Evolutionary conservation across 2,888 invertebrate genomes (phyloP).

Genomic region (Clanis bilineata): DNA sequence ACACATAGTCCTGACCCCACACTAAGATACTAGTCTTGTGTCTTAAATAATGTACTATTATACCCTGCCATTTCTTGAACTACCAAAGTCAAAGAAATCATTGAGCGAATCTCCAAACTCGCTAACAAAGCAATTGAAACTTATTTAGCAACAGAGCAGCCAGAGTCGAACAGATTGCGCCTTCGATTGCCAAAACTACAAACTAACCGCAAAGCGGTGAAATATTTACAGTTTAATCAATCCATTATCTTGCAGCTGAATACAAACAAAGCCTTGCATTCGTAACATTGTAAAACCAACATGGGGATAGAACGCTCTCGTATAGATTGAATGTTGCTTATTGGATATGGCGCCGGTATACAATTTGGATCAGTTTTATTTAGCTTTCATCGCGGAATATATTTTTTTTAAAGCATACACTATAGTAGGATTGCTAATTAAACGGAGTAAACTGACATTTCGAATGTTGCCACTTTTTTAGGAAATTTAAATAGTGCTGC

Average conservation of each 20-base stretch:
- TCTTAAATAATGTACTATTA: not conserved
- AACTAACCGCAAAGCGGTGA: conserved; percentile 27
- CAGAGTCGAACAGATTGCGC: conserved; percentile 9
- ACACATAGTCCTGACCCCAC: too few relatives aligned
- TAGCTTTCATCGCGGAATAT: conserved; percentile 4
- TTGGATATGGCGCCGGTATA: conserved; percentile 6
- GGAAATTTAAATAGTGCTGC: too few relatives aligned
- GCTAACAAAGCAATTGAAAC: conserved; percentile 6
- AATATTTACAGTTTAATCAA: conserved; percentile 55
- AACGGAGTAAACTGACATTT: too few relatives aligned
- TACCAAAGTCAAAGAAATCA: conserved; percentile 1
- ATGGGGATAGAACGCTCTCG: conserved; percentile 26
- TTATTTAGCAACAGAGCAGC: not conserved
- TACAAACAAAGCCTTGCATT: conserved; percentile 40
- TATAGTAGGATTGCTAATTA: too few relatives aligned
- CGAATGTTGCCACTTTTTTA: too few relatives aligned
- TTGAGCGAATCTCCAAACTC: not conserved
- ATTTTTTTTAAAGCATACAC: too few relatives aligned
- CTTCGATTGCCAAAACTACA: conserved; percentile 13
- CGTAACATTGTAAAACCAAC: conserved; percentile 36
- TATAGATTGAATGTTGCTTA: conserved; percentile 15
- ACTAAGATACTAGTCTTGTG: too few relatives aligned
- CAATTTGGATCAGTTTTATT: conserved; percentile 9
- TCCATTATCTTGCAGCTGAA: conserved; percentile 47
- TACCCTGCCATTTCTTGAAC: not conserved